Evolutionary conservation across 2,888 invertebrate species (phyloP).

Genomic region (Carabus problematicus): DNA sequence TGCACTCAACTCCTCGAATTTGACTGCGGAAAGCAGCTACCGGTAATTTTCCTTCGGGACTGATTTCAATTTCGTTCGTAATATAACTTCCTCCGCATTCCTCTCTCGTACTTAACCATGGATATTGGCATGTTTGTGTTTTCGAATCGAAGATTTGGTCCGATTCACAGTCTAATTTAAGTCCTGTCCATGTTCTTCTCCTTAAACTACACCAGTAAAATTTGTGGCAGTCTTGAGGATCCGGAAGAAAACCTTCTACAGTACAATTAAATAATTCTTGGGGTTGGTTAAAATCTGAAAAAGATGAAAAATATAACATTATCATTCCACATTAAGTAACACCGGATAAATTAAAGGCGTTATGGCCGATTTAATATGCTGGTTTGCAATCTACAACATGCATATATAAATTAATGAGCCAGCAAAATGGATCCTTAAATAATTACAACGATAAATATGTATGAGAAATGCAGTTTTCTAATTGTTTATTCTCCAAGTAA

Average conservation of each 20-base stretch:
- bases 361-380: no score
- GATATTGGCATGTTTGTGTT: constrained; percentile 74
- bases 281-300: not conserved
- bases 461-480: no score
- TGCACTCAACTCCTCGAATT: constrained; percentile 2
- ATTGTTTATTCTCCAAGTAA: no score
- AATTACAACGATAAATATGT: no score
- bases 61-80: constrained; percentile 25
- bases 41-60: no score
- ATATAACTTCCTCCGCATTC: constrained; percentile 65
- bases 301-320: not conserved
- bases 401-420: no score
- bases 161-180: constrained; percentile 71
- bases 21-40: no score
- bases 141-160: constrained; percentile 81
- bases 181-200: constrained; percentile 49
- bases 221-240: constrained; percentile 73
- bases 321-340: no score
- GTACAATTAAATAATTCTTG: constrained; percentile 57
- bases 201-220: constrained; percentile 79
- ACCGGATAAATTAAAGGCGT: no score
- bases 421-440: no score
- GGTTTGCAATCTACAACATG: no score
- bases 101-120: constrained; percentile 68
- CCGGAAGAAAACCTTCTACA: constrained; percentile 75